Evolutionary conservation across 2,888 invertebrate species (phyloP), one percentile per base, ranked within the genome.

Genomic region (Cancer borealis): DNA sequence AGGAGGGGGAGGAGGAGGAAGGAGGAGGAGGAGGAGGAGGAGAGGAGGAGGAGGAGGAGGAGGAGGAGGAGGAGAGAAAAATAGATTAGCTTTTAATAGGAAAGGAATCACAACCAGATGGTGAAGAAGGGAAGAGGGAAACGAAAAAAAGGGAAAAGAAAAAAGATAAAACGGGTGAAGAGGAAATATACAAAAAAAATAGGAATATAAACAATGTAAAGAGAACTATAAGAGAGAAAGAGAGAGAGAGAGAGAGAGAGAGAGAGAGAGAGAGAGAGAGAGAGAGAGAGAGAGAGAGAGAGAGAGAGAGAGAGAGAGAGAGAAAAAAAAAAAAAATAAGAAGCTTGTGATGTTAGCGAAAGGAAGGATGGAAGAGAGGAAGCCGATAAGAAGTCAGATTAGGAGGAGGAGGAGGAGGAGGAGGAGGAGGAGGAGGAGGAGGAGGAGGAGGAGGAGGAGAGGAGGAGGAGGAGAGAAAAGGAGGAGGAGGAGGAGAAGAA

Each of bases 271-370:
- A 91, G 17, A 14, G 30, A 39, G 54, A 26, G 30, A 91, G 39
- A 8, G 0, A 60, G 8, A 14, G 60, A 26, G n/a, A 39, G n/a
- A n/a, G 91, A 21, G n/a, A 66, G 66, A 66, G 60, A n/a, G n/a
- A 66, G 66, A n/a, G 54, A 54, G 60, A 91, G n/a, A n/a, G 10
- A n/a, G 60, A 91, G n/a, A 91, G 60, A 30, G 60, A n/a, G 91
- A 91, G 39, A 54, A 10, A 54, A 39, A 14, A 66, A 30, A 0
- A n/a, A 14, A 60, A 91, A 60, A 66, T 30, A 66, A n/a, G 21
- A 45, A 17, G 39, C 39, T 39, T 39, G 39, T 0, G 39, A 39
- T 39, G 39, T 39, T 39, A 39, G 39, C 39, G 39, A 39, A 39
- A 39, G 39, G 39, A 26, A 12, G 26, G 4, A 4, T 5, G 10